Conservation (phyloP, 1,140 invertebrate species). For the Liolophura sinensis region DNA sequence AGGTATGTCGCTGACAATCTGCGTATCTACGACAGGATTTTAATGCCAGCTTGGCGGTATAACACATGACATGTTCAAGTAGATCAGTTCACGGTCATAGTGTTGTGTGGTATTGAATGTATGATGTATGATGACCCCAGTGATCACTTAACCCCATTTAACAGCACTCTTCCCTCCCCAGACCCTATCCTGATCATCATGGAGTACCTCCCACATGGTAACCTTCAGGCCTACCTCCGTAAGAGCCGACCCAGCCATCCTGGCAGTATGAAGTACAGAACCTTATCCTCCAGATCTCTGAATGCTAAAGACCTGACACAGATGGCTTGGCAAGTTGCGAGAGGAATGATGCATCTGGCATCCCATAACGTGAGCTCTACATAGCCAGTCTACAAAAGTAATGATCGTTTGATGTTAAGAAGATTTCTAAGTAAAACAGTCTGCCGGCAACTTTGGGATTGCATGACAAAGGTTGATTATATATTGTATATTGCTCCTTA, state of each 20-base stretch:
- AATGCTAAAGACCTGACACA: constrained; percentile 32
- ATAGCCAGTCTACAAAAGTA: not conserved
- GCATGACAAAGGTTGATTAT: not conserved
- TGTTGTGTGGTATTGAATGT: not conserved
- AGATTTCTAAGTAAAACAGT: not conserved
- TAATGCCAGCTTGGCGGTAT: not conserved
- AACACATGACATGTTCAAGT: not conserved
- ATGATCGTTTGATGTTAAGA: not conserved
- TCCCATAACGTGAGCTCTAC: constrained; percentile 27
- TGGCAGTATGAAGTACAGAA: constrained; percentile 5
- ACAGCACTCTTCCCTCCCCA: constrained; percentile 16
- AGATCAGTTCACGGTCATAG: not conserved
- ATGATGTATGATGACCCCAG: not conserved
- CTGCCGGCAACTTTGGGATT: not conserved
- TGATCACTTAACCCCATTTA: not conserved
- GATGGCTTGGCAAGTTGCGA: constrained; percentile 35
- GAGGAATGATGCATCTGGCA: constrained; percentile 34
- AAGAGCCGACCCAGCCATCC: constrained; percentile 23
- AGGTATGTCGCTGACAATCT: constrained; percentile 19
- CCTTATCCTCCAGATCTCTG: not conserved
- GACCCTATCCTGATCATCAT: constrained; percentile 41
- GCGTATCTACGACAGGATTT: not conserved
- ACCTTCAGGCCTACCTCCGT: constrained; percentile 33
- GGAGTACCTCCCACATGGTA: constrained; percentile 40
- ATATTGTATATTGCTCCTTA: not conserved